Evolutionary conservation across 1,140 invertebrate genomes (phyloP).

Genomic region (Zophobas morio): DNA sequence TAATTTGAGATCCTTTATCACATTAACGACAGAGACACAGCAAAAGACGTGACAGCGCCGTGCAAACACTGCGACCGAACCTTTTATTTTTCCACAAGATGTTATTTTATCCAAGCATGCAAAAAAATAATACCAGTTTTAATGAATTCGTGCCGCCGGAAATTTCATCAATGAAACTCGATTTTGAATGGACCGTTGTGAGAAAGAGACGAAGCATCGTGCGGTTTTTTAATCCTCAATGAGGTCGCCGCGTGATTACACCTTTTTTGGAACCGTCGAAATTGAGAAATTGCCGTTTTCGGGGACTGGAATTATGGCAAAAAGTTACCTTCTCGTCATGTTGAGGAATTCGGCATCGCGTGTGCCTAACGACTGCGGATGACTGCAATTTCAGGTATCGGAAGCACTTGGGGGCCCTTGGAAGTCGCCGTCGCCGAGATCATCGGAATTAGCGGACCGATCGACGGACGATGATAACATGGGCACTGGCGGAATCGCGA

Average conservation of each 20-base stretch:
- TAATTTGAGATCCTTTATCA: conserved; percentile 47
- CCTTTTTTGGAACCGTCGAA: neutral
- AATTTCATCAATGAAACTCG: conserved; percentile 47
- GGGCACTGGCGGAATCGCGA: conserved; percentile 3
- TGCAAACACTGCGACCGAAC: conserved; percentile 10
- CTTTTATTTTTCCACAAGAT: neutral
- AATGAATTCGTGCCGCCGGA: conserved; percentile 24
- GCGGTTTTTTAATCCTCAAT: conserved; percentile 6
- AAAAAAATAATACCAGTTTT: conserved; percentile 11
- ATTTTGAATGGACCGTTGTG: conserved; percentile 42
- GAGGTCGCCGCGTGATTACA: neutral
- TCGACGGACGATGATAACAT: neutral
- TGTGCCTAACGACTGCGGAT: neutral
- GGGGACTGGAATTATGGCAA: neutral
- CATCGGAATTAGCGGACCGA: no score
- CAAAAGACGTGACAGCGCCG: neutral
- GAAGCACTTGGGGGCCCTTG: no score
- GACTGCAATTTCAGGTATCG: neutral
- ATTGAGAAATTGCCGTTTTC: neutral
- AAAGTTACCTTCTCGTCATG: conserved; percentile 25
- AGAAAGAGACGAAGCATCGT: conserved; percentile 28
- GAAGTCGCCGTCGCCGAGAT: no score
- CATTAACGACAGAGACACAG: conserved; percentile 26
- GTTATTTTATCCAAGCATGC: neutral
- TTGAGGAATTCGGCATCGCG: neutral